Base-by-base conservation (phyloP, 2,113 vertebrate genomes). In the Suricata suricatta region DNA sequence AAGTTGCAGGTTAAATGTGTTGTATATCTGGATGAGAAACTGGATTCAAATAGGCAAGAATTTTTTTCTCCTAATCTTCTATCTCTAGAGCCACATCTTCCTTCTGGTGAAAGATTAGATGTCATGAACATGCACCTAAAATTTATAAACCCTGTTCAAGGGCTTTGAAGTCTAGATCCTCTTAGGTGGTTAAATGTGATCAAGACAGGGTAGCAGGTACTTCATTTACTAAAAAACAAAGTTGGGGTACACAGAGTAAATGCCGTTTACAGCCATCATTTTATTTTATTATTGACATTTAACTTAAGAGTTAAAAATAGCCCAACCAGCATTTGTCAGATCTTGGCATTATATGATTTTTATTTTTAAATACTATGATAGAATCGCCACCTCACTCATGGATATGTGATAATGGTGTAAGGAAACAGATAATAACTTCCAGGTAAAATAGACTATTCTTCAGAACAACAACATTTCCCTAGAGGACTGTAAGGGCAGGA, bases 21-120 rank as follows among this genome's bases (percentile, higher is more conserved):
- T 71, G 8, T 88, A 1, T 64, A 19, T 82, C 63, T 91, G 4
- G 47, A 88, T 83, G 31, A 88, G 60, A 95, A 89, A 23, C 89
- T 86, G 27, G 8, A 35, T 29, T 96, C 86, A 41, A 69, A 54
- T 31, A 85, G 90, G 33, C 85, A 85, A 81, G 77, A 93, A 50
- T 95, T 76, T 57, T 23, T 90, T 95, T 88, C 81, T 87, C 72
- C 57, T 47, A n/a, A 85, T 64, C 31, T 25, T 13, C 68, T 95
- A 89, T 95, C 85, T 88, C 29, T 35, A 31, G 33, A 81, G 29
- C 68, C 16, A 17, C 19, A 8, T 66, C 57, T 54, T 96, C 57
- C 54, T 96, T 81, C 15, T n/a, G 9, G 33, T 88, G 17, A 84
- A 44, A 93, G 54, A 66, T 54, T 90, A 44, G 11, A 68, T 68